Evolutionary conservation across 2,113 vertebrate species (phyloP).

Genomic region (Ondatra zibethicus): DNA sequence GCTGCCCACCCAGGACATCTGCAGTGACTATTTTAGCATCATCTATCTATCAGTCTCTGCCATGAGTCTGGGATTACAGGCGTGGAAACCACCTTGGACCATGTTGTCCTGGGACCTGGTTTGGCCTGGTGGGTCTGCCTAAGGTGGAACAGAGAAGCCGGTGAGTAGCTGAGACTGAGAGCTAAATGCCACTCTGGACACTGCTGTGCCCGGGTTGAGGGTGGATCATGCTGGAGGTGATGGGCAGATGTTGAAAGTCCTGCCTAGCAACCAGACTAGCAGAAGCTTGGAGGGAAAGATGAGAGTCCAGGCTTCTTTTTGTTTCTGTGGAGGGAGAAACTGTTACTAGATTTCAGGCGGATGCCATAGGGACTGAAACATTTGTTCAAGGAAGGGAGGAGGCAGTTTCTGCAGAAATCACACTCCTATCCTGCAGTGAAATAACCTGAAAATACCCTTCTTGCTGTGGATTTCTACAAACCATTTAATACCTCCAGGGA

Average conservation of each 20-base stretch:
- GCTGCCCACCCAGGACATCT: no score
- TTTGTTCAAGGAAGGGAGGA: slow-evolving; percentile 38
- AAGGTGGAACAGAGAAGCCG: neutral
- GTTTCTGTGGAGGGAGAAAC: neutral
- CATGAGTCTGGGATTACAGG: neutral
- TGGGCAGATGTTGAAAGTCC: neutral
- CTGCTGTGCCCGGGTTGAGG: no score
- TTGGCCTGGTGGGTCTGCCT: neutral
- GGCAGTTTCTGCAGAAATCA: slow-evolving; percentile 46
- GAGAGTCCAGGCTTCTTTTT: neutral
- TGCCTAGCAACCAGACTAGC: neutral
- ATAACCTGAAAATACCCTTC: slow-evolving; percentile 41
- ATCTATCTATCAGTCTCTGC: neutral
- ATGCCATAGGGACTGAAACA: neutral
- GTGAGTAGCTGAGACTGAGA: neutral
- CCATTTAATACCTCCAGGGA: slow-evolving; percentile 41
- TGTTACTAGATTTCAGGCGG: neutral
- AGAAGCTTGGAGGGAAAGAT: neutral
- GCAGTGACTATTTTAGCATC: neutral
- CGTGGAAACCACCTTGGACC: neutral
- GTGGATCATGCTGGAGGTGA: neutral
- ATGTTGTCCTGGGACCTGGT: neutral
- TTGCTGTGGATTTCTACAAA: slow-evolving; percentile 41
- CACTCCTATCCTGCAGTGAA: neutral
- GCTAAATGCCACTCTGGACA: accelerated